These are phyloP conservation scores for Chelonus formosanus DNA, from an alignment of 2,888 invertebrate genomes.

Conservation along the genomic window DNA sequence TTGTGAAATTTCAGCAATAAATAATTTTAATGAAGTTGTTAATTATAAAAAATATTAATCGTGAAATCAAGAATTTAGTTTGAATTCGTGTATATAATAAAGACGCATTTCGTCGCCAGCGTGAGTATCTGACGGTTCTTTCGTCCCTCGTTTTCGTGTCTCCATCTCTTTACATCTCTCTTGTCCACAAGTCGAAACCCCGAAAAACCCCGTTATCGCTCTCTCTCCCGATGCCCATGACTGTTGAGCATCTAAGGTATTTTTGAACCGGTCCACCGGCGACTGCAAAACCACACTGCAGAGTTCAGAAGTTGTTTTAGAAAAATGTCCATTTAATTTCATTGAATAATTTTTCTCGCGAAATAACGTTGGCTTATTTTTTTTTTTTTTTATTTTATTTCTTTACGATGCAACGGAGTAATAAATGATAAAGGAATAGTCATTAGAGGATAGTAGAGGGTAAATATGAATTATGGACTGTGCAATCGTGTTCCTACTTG, in stretches of 20 bases:
- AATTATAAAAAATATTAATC: neutral
- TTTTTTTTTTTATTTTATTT: neutral
- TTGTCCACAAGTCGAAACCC: neutral
- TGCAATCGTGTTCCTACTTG: conserved; percentile 16
- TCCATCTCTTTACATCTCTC: conserved; percentile 20
- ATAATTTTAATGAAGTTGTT: too few species aligned
- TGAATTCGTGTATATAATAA: conserved; percentile 55
- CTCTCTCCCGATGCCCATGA: conserved; percentile 28
- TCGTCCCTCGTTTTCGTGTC: conserved; percentile 25
- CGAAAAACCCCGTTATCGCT: neutral
- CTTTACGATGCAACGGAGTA: neutral
- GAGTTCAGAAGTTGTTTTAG: neutral
- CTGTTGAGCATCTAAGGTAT: conserved; percentile 61
- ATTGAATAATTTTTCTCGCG: neutral
- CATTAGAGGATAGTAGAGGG: conserved; percentile 6
- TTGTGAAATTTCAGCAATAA: too few species aligned
- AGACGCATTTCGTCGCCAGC: conserved; percentile 56
- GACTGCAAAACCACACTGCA: conserved; percentile 40
- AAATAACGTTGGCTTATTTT: too few species aligned
- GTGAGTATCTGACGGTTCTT: conserved; percentile 39
- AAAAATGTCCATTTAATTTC: neutral
- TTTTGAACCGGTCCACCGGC: conserved; percentile 64
- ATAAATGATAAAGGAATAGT: conserved; percentile 18
- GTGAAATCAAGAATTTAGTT: conserved; percentile 16
- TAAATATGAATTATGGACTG: conserved; percentile 23